These are phyloP conservation scores for Dicaeum eximium DNA, from an alignment of 2,113 vertebrate species.

Conservation along the genomic window DNA sequence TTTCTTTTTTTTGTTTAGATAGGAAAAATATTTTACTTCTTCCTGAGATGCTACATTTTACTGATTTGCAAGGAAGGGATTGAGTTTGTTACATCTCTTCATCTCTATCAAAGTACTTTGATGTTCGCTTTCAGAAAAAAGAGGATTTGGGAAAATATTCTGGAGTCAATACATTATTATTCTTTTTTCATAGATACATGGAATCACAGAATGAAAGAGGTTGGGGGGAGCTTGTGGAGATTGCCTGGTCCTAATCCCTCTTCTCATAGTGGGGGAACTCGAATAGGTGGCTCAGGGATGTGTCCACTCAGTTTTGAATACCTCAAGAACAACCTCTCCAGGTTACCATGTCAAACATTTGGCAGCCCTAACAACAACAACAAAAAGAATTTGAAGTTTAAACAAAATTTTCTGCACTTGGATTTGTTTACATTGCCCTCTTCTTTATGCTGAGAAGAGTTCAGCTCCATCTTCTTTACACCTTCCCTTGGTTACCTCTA, in stretches of 20 bases:
- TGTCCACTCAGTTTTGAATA: neutral
- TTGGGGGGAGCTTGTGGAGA: neutral
- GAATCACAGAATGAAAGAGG: neutral
- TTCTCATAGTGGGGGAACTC: neutral
- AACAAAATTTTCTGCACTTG: neutral
- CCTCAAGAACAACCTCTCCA: neutral
- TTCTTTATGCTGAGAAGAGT: neutral
- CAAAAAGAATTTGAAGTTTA: neutral
- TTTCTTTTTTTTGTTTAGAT: neutral
- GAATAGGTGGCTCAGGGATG: accelerated
- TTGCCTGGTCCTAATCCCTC: neutral
- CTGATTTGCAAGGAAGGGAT: neutral
- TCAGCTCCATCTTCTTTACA: neutral
- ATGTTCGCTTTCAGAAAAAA: neutral
- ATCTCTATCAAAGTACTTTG: neutral
- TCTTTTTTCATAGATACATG: neutral
- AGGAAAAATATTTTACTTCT: neutral
- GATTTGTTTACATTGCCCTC: neutral
- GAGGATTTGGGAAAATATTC: neutral
- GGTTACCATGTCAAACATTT: neutral
- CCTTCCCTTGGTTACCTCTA: neutral
- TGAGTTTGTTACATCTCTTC: neutral
- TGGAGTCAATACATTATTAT: neutral
- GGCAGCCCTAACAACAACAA: accelerated
- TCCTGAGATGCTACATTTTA: neutral